These are phyloP conservation scores for Trypoxylus dichotomus DNA, from an alignment of 1,140 invertebrate species.

Conservation along the genomic window DNA sequence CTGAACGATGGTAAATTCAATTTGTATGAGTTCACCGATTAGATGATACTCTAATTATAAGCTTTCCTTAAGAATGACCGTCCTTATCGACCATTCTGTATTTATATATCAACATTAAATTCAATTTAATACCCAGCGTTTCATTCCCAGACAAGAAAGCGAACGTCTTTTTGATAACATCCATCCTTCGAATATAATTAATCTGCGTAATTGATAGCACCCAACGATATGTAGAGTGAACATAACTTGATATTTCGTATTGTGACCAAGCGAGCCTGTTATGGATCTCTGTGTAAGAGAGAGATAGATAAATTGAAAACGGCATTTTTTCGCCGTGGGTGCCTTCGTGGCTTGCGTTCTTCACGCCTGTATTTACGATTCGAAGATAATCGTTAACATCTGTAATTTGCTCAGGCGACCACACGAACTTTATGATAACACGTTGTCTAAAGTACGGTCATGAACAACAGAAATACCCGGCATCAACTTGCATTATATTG, in stretches of 20 bases:
- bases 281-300: neutral
- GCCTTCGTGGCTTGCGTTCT: slow-evolving; percentile 38
- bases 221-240: neutral
- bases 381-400: slow-evolving; percentile 41
- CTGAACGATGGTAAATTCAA: too few relatives aligned
- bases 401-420: slow-evolving; percentile 39
- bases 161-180: neutral
- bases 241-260: neutral
- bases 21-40: too few relatives aligned
- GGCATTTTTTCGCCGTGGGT: slow-evolving; percentile 41
- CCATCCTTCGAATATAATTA: neutral
- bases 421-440: slow-evolving; percentile 37
- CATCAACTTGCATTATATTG: slow-evolving; percentile 17
- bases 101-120: neutral
- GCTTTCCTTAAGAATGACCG: neutral
- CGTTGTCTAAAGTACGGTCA: slow-evolving; percentile 26
- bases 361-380: slow-evolving; percentile 40
- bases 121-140: neutral
- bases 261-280: neutral
- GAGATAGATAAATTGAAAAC: slow-evolving; percentile 26
- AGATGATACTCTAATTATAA: neutral
- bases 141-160: neutral
- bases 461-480: slow-evolving; percentile 20
- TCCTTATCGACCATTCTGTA: neutral
- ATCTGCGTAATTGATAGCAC: neutral